Conservation (phyloP, 2,888 invertebrate species). For the Eupithecia abbreviata region DNA sequence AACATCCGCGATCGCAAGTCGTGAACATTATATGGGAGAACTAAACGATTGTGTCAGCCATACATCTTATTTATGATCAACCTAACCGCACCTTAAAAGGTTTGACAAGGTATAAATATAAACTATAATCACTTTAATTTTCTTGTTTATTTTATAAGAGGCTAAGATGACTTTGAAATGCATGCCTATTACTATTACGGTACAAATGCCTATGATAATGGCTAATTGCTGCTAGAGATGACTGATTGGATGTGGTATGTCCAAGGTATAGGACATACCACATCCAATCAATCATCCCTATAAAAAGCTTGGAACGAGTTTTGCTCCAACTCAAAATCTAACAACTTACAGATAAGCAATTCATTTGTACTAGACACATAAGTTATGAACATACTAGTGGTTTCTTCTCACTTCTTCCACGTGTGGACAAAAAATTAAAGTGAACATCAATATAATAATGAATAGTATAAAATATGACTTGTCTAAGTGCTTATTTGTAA, state of each 20-base stretch:
- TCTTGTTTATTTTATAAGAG: constrained; percentile 20
- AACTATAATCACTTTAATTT: constrained; percentile 40
- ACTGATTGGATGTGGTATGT: neutral
- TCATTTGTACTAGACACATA: no score
- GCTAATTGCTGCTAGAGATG: neutral
- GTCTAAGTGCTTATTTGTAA: no score
- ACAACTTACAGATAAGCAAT: no score
- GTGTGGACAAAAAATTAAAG: no score
- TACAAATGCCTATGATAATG: neutral
- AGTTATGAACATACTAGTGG: no score
- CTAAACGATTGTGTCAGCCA: constrained; percentile 65
- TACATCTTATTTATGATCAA: constrained; percentile 60
- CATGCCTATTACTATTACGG: neutral
- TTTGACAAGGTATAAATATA: constrained; percentile 39
- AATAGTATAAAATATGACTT: no score
- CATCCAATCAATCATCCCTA: no score
- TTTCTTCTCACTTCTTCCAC: no score
- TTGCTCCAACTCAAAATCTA: no score
- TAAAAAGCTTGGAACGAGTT: no score
- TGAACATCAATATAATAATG: neutral
- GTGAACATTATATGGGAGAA: constrained; percentile 69
- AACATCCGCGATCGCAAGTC: constrained; percentile 64
- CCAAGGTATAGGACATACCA: no score
- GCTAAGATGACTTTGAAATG: constrained; percentile 2
- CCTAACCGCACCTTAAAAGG: constrained; percentile 51